Base-by-base conservation (phyloP, 1,140 invertebrate genomes). In the Epicauta chinensis region DNA sequence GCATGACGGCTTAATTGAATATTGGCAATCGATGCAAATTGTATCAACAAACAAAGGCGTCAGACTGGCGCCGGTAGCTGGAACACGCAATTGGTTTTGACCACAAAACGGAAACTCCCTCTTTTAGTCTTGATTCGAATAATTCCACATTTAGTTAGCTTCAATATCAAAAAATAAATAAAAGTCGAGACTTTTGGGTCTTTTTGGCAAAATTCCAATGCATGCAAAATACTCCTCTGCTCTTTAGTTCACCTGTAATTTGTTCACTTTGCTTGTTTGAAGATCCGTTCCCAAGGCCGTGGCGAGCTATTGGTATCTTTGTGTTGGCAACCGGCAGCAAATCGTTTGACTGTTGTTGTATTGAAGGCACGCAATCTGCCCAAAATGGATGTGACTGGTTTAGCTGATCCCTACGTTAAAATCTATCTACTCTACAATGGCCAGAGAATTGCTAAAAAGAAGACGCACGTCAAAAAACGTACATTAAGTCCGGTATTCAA, bases 401-500 rank as follows among this genome's bases (percentile, higher is more conserved):
- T 94, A n/a, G 91, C 91, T 75, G 96, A 91, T 76, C 89, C 89
- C 36, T 84, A 91, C 67, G 95, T 98, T 2, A 99, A 99, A 71
- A 93, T 99, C 66, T 98, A 98, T 73, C 77, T 99, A 58, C 76
- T 97, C 5, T 66, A 63, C 42, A 96, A 98, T 72, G 90, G 91
- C n/a, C 93, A 98, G 70, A 82, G 95, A 51, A 92, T 99, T 58
- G 91, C 92, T 35, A 99, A 98, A 77, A 98, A 98, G 80, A 98
- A 98, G 77, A 99, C 97, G 0, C 94, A 97, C 67, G 93, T 98
- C 16, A 98, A 98, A 78, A 98, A 97, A 70, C 82, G 93, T 29
- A 98, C 96, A 2, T 75, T 97, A 44, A 97, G 94, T 74, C 97
- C 97, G 0, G 93, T 99, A 39, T 99, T 97, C 76, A 99, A 99